A percentile compares a stretch with the other conserved stretches of the same genome.
phyloP scores from a whole-genome alignment of 2,113 vertebrate genomes.

The Hemibates koningsi region DNA sequence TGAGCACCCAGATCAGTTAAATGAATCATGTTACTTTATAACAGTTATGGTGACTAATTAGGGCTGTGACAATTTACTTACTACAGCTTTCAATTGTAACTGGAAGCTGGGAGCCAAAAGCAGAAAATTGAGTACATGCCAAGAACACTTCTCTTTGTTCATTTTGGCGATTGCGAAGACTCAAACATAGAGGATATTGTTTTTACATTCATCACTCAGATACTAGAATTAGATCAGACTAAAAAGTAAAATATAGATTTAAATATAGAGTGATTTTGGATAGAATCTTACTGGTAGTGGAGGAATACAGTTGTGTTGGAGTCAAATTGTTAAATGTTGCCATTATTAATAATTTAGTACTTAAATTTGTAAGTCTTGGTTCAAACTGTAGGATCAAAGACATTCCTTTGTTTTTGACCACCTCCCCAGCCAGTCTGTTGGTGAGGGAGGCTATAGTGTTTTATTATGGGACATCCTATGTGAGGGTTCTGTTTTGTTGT shows the following conservation, averaged over 20 bases:
- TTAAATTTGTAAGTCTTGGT: background rate
- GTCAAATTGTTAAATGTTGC: background rate
- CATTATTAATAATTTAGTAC: background rate
- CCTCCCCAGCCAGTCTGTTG: background rate
- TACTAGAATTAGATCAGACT: background rate
- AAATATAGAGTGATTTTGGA: background rate
- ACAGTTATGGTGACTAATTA: background rate
- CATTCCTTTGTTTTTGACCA: background rate
- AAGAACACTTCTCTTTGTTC: background rate
- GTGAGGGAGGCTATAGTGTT: background rate
- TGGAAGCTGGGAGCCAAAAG: background rate
- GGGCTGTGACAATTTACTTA: background rate
- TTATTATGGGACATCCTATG: background rate
- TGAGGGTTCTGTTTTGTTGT: background rate
- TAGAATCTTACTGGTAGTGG: background rate
- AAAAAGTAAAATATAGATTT: background rate
- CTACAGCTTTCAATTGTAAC: background rate
- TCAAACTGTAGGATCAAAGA: background rate
- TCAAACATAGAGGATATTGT: background rate
- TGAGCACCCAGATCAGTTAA: background rate
- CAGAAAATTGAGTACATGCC: background rate
- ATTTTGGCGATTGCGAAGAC: background rate
- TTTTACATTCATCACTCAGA: background rate
- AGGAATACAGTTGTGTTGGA: background rate
- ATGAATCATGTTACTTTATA: background rate